Evolutionary conservation across 2,113 vertebrate genomes (phyloP), one percentile per base, ranked within the genome.

Genomic region (Ammospiza caudacuta): DNA sequence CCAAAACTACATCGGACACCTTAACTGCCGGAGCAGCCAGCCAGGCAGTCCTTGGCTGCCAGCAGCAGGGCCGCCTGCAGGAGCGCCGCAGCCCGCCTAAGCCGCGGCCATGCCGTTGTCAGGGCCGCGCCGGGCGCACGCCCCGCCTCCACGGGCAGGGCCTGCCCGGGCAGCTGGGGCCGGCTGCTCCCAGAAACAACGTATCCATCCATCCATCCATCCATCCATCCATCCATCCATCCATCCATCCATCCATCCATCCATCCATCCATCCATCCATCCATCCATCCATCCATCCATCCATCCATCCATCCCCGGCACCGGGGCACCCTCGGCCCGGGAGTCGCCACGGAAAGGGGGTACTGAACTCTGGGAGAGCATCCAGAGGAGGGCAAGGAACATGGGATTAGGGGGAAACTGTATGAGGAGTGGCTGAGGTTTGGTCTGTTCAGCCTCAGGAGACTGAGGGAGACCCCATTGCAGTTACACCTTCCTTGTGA

Each of bases 1-100:
- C 44, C 24, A 61, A 23, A 79, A 19, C 18, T 2, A 0, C 2
- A 64, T 8, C 21, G 0, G 0, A 37, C 23, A 47, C 23, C 24
- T 68, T 11, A 25, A 16, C 41, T 33, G 31, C 52, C 35, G 25
- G 44, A 59, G 62, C 44, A 51, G 72, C 25, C 11, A 3, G 31
- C 4, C 9, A 4, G 16, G 25, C 44, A 25, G 0, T 43, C 6
- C 35, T 2, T 2, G 62, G 10, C 52, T 21, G 52, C 11, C 9
- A 4, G 37, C 41, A 15, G 9, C 83, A 3, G 12, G 6, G 24
- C 35, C 24, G 15, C 29, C 29, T 0, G 12, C 43, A 20, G 70
- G 8, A 5, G 1, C 2, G 41, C 61, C 2, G 1, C 28, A 3
- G 35, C 43, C 29, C 1, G 29, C 5, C 25, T 35, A 13, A 6